Conservation (phyloP, 2,113 vertebrate genomes). For the Sclerurus mexicanus region DNA sequence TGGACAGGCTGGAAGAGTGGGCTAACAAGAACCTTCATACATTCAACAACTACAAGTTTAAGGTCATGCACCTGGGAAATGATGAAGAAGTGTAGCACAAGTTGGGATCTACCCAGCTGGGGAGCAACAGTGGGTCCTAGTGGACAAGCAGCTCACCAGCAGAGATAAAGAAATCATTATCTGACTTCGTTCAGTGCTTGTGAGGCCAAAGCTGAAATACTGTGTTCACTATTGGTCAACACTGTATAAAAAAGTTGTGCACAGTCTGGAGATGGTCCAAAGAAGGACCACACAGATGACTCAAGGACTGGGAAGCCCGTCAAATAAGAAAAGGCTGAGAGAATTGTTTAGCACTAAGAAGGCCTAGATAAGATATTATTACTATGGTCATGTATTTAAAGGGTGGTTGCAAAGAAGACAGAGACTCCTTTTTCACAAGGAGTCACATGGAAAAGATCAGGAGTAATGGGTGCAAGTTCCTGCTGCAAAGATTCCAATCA, state of each 20-base stretch:
- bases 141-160: background rate
- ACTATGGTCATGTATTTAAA: background rate
- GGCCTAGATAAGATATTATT: background rate
- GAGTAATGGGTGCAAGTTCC: background rate
- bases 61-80: background rate
- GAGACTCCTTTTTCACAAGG: background rate
- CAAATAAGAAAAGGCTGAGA: background rate
- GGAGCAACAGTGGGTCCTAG: background rate
- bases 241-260: background rate
- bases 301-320: background rate
- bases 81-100: background rate
- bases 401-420: background rate
- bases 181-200: background rate
- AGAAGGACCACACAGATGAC: background rate
- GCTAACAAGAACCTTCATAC: background rate
- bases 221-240: background rate
- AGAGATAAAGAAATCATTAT: background rate
- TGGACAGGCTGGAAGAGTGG: background rate
- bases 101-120: background rate
- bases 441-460: background rate
- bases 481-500: background rate
- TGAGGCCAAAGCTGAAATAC: background rate
- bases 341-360: background rate
- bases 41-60: background rate
- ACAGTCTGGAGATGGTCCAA: background rate